Base-by-base conservation (phyloP, 2,888 invertebrate species). In the Agonopterix heracliana region DNA sequence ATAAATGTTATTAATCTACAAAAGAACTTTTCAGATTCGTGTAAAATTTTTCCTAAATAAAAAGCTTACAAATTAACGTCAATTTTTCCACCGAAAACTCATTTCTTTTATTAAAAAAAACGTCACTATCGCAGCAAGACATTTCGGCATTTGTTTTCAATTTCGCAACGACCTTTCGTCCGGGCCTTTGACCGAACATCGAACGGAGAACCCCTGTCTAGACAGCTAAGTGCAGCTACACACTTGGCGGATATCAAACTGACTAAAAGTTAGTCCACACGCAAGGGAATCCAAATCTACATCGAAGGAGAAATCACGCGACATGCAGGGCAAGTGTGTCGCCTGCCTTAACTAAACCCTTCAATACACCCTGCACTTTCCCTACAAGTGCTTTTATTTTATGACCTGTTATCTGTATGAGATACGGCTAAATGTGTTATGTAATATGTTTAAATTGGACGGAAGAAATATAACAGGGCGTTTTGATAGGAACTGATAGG, bases 121-220 rank as follows among this genome's bases (percentile, higher is more conserved):
- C 63, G 53, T 53, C 50, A 49, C 47, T 50, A 54, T 48, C 48
- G 54, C 55, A 68, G 41, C 55, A 59, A 65, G 64, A 60, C 60
- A 59, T 59, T 61, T 65, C 57, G 64, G 66, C 74, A 74, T 81
- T 77, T 71, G 69, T 74, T 82, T 81, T 81, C 80, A 74, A 81
- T 81, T 78, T 68, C 52, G 62, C 60, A 52, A 55, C 71, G 85
- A 84, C 87, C 86, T 86, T 84, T 85, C 62, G 83, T 62, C 82
- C 79, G 82, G 81, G 76, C 67, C 71, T 79, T 74, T 77, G 80
- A 79, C 81, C 81, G 76, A 65, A 62, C 74, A 70, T 63, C 75
- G 74, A 76, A 76, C 76, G 59, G 64, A 63, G 68, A 58, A 63
- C 65, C 56, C 48, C 63, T 41, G 86, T 87, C 87, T 87, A 87